These are phyloP conservation scores for Centroberyx gerrardi DNA, from an alignment of 2,797 vertebrate species.

Conservation along the genomic window DNA sequence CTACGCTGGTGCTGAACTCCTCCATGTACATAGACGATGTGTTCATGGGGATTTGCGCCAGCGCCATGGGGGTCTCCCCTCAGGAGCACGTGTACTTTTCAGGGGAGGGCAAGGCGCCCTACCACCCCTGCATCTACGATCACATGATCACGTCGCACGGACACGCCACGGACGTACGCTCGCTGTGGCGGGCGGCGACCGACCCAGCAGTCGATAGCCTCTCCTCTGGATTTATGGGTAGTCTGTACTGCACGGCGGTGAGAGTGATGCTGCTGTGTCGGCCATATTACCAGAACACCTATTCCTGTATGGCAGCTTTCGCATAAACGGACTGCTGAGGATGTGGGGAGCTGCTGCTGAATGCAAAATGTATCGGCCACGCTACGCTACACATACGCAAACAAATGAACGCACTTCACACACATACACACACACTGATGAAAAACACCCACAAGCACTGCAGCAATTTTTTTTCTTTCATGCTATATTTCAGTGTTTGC, in stretches of 20 bases:
- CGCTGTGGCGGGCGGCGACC: conserved; percentile 90
- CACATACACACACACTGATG: neutral
- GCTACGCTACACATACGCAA: neutral
- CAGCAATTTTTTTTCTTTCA: conserved; percentile 25
- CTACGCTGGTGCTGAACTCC: conserved; percentile 88
- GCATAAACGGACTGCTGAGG: conserved; percentile 67
- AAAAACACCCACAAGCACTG: neutral
- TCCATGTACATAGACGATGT: conserved; percentile 97
- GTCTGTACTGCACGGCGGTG: conserved; percentile 89
- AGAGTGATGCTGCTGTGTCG: conserved; percentile 91
- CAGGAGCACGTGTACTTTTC: conserved; percentile 92
- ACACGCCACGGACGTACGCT: conserved; percentile 87
- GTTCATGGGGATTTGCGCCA: conserved; percentile 98
- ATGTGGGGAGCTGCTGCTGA: neutral
- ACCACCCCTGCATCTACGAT: conserved; percentile 94
- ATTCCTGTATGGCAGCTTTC: conserved; percentile 92
- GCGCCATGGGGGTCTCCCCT: conserved; percentile 89
- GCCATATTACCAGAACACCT: conserved; percentile 84
- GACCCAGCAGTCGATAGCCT: conserved; percentile 78
- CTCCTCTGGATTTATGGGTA: conserved; percentile 84
- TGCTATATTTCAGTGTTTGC: conserved; percentile 35
- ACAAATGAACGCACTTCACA: neutral
- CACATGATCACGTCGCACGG: conserved; percentile 97
- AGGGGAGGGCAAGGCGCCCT: conserved; percentile 91
- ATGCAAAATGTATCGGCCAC: neutral